A percentile compares a stretch with the other conserved stretches of the same genome.
phyloP scores from a whole-genome alignment of 2,888 invertebrate species.

The Harpagoxenus sublaevis region DNA sequence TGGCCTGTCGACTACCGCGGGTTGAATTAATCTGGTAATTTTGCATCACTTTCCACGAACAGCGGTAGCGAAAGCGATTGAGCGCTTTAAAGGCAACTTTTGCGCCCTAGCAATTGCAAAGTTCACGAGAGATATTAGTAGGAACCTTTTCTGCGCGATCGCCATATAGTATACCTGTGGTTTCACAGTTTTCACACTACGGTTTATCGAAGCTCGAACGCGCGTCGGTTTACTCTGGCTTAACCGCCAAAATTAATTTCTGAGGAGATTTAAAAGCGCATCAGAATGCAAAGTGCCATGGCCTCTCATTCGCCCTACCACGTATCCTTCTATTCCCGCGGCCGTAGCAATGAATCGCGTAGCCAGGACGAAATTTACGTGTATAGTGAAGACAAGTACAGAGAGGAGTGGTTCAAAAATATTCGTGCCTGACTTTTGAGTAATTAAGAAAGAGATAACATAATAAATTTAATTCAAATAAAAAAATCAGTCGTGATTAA shows the following conservation, averaged over 20 bases:
- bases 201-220: conserved; percentile 52
- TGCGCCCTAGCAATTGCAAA: not conserved
- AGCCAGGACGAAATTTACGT: conserved; percentile 17
- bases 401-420: not conserved
- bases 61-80: conserved; percentile 1
- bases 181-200: conserved; percentile 34
- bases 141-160: not conserved
- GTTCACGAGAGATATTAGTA: conserved; percentile 28
- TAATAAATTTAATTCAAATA: not conserved
- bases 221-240: conserved; percentile 41
- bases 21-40: conserved; percentile 27
- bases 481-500: not conserved
- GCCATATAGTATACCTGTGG: not conserved
- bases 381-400: conserved; percentile 1
- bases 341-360: conserved; percentile 36
- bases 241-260: conserved; percentile 62
- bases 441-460: not conserved
- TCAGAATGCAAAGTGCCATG: conserved; percentile 70
- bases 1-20: not conserved
- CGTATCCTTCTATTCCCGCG: conserved; percentile 24
- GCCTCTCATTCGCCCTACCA: conserved; percentile 10
- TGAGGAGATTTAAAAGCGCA: conserved; percentile 70
- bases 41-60: conserved; percentile 22
- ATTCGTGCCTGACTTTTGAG: not conserved
- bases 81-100: conserved; percentile 9